Base-by-base conservation (phyloP, 2,888 invertebrate genomes). In the Himalopsyche tibetana region DNA sequence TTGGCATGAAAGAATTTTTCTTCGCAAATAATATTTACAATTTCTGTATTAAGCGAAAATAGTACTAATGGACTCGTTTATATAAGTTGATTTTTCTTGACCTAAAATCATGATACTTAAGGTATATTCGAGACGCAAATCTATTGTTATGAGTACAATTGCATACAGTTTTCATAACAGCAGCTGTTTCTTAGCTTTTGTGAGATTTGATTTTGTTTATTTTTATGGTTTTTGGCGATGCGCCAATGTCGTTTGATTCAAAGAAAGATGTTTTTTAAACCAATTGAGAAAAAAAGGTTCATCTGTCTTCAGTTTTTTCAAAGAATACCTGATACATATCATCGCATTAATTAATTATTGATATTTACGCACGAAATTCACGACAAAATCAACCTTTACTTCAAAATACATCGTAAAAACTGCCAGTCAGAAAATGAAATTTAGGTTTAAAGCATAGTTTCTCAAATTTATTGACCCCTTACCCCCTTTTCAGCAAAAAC, bases 121-220 rank as follows among this genome's bases (percentile, higher is more conserved):
- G 74, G 12, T 74, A 74, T 38, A 28, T 12, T 12, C 5, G 15
- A 38, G 28, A 15, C 55, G 9, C 12, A 56, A 79, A 51, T 80
- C 84, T 56, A 36, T 86, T 86, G 86, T 86, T 38, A 55, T 83
- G 55, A 36, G 63, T 28, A 84, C 86, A 80, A 86, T 86, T 82
- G 84, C 82, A 74, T 74, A 19, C 42, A 80, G 69, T 55, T 84
- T 82, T 86, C 82, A 86, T 84, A 86, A 86, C 86, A 86, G 86
- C 86, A 86, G 86, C 86, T 86, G 86, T 84, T 84, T 86, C 82
- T 86, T 69, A 28, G 86, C 82, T 82, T 86, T 86, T 86, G 86
- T 86, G 63, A 55, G 55, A n/a, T 74, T 69, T 82, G 82, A 84
- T 83, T 87, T 87, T 87, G 85, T 85, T 74, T 85, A 85, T 83